Evolutionary conservation across 2,888 invertebrate species (phyloP).

Genomic region (Azorinus chamasolen): DNA sequence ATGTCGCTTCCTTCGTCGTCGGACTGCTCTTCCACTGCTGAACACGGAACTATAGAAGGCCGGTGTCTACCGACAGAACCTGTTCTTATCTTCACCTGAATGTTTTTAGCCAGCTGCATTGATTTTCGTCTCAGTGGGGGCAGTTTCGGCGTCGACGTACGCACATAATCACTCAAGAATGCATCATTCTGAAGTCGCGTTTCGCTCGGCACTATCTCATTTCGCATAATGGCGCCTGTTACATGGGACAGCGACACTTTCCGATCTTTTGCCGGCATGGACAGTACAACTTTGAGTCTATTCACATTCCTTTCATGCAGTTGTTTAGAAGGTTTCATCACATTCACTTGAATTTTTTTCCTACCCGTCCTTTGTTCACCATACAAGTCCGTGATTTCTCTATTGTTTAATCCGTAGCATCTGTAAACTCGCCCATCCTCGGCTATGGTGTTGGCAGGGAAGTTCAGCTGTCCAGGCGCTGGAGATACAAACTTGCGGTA

Average conservation of each 20-base stretch:
- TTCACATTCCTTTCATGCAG: slow-evolving; percentile 47
- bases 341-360: not conserved
- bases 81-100: not conserved
- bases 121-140: slow-evolving; percentile 31
- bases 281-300: slow-evolving; percentile 43
- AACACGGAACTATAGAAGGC: too few species aligned
- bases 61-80: too few species aligned
- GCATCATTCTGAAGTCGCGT: slow-evolving; percentile 35
- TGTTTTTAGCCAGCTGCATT: slow-evolving; percentile 10
- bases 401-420: slow-evolving; percentile 25
- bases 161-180: slow-evolving; percentile 31
- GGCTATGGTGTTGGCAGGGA: slow-evolving; percentile 24
- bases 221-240: slow-evolving; percentile 44
- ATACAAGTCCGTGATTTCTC: slow-evolving; percentile 40
- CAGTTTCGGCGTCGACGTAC: slow-evolving; percentile 4
- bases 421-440: slow-evolving; percentile 32
- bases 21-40: too few species aligned
- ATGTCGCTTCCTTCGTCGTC: too few species aligned
- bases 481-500: slow-evolving; percentile 33
- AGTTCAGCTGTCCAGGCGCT: slow-evolving; percentile 21
- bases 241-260: slow-evolving; percentile 36
- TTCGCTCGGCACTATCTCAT: slow-evolving; percentile 42
- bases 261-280: slow-evolving; percentile 33
- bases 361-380: not conserved
- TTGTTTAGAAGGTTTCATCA: slow-evolving; percentile 12